A percentile compares a stretch with the other conserved stretches of the same genome.
These are phyloP conservation scores for Rhinella marina DNA, from an alignment of 2,797 vertebrate species.

Conservation along the genomic window DNA sequence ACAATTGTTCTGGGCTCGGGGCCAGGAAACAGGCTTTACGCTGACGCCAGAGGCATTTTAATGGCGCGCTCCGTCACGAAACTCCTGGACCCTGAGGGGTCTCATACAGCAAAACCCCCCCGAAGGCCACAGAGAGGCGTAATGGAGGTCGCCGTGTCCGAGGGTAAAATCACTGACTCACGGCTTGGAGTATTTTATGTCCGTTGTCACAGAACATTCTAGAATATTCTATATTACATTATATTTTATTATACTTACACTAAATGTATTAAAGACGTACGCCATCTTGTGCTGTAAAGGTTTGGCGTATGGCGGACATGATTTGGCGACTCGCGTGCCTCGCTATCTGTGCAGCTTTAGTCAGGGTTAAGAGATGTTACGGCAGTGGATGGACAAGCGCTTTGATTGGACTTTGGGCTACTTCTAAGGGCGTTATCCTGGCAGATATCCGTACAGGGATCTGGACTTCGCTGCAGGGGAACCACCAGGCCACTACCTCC, in stretches of 20 bases:
- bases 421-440: too few relatives aligned
- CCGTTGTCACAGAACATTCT: not conserved
- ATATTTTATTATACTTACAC: too few relatives aligned
- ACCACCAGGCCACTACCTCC: too few relatives aligned
- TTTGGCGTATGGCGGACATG: too few relatives aligned
- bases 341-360: too few relatives aligned
- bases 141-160: not conserved
- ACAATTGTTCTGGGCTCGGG: constrained; percentile 20
- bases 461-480: too few relatives aligned
- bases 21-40: constrained; percentile 27
- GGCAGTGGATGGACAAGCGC: too few relatives aligned
- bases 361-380: too few relatives aligned
- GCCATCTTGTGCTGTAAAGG: too few relatives aligned
- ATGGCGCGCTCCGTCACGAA: not conserved
- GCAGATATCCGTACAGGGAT: too few relatives aligned
- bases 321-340: too few relatives aligned
- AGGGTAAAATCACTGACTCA: not conserved
- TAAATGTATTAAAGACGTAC: not conserved
- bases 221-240: not conserved
- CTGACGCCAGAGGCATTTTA: not conserved
- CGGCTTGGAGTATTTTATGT: not conserved
- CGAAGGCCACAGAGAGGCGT: not conserved
- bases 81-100: constrained; percentile 6
- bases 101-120: not conserved
- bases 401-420: too few relatives aligned